These are phyloP conservation scores for Antigone vipio DNA, from an alignment of 2,113 vertebrate species.

Conservation along the genomic window DNA sequence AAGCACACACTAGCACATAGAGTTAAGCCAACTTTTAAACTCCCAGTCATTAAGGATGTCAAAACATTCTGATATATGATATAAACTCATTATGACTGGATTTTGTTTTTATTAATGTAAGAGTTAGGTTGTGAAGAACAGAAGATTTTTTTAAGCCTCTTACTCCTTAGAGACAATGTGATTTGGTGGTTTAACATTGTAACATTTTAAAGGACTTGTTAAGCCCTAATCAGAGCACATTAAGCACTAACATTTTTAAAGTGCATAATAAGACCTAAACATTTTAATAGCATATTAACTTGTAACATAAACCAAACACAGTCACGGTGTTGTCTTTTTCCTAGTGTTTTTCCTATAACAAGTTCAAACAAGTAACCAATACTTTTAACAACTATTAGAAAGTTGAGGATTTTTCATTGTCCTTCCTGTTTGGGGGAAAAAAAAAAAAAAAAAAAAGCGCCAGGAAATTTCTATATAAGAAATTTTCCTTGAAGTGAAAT, in stretches of 20 bases:
- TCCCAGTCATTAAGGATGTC: constrained; percentile 71
- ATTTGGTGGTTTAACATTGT: constrained; percentile 55
- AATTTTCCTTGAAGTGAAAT: neutral
- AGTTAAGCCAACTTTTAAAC: constrained; percentile 67
- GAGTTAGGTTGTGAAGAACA: constrained; percentile 52
- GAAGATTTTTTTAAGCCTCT: constrained; percentile 48
- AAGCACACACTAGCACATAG: constrained; percentile 68
- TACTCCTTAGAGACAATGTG: constrained; percentile 33
- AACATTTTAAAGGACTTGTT: constrained; percentile 46
- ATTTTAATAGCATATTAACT: constrained; percentile 50
- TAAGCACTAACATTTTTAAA: constrained; percentile 35
- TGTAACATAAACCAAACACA: constrained; percentile 43
- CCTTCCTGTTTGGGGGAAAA: neutral
- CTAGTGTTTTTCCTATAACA: constrained; percentile 22
- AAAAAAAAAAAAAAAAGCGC: neutral
- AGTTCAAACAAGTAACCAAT: neutral
- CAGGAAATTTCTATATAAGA: neutral
- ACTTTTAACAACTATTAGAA: neutral
- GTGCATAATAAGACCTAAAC: constrained; percentile 43
- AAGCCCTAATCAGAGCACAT: constrained; percentile 45
- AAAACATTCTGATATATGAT: constrained; percentile 71
- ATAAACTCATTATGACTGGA: constrained; percentile 68
- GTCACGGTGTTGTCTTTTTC: constrained; percentile 34
- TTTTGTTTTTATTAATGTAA: constrained; percentile 63
- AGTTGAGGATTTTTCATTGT: neutral